Evolutionary conservation across 2,113 vertebrate genomes (phyloP).

Genomic region (Dasyornis broadbenti): DNA sequence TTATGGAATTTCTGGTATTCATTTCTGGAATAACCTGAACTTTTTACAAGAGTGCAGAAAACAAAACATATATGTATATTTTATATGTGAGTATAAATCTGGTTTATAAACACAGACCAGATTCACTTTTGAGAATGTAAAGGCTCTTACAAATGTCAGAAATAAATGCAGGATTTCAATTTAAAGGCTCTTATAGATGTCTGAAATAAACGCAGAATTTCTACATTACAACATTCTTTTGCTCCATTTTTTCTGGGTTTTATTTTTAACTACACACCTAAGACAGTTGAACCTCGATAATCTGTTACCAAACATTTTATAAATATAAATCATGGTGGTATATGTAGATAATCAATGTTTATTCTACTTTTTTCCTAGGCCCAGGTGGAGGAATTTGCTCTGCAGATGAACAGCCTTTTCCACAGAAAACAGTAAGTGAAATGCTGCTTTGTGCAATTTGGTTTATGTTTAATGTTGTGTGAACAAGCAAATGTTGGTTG

Average conservation of each 20-base stretch:
- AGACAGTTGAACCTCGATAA: background rate
- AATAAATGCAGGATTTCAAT: background rate
- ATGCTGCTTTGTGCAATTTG: background rate
- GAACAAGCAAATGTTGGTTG: background rate
- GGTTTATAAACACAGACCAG: background rate
- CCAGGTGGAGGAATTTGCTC: background rate
- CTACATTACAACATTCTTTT: background rate
- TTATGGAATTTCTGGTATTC: too few species aligned
- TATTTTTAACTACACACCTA: background rate
- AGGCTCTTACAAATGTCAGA: background rate
- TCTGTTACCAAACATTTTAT: background rate
- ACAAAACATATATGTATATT: background rate
- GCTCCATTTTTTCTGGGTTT: background rate
- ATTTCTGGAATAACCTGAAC: background rate
- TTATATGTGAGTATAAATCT: background rate
- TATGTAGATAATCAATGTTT: background rate
- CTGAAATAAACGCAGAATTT: background rate
- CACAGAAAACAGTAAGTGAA: background rate
- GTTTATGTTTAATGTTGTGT: background rate
- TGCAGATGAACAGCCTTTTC: background rate
- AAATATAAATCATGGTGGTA: background rate
- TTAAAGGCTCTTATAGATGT: background rate
- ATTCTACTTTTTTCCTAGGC: background rate
- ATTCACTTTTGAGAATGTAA: background rate
- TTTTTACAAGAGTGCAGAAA: background rate